phyloP scores from a whole-genome alignment of 2,888 invertebrate species.

The Diarsia mendica region DNA sequence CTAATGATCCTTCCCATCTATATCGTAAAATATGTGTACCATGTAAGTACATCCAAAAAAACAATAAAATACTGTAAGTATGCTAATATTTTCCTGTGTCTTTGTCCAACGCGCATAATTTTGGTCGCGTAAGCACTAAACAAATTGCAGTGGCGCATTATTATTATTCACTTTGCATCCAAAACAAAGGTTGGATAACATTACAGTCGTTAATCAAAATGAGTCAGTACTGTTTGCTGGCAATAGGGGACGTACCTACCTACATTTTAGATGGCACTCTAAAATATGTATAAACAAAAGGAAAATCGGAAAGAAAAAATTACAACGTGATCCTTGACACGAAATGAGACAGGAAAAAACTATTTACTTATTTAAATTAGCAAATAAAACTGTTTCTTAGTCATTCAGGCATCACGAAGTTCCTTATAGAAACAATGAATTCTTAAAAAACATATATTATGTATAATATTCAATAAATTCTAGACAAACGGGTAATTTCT shows the following conservation, averaged over 20 bases:
- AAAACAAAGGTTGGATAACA: constrained; percentile 15
- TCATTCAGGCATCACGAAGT: background rate
- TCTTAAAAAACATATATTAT: too few relatives aligned
- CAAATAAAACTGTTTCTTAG: background rate
- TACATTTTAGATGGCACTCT: background rate
- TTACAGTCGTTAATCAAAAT: constrained; percentile 17
- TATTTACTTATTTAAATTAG: background rate
- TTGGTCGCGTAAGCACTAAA: background rate
- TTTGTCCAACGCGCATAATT: background rate
- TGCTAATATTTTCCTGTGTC: constrained; percentile 17
- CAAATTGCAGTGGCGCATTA: constrained; percentile 2
- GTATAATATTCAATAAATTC: too few relatives aligned
- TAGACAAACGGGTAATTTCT: too few relatives aligned
- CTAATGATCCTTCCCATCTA: too few relatives aligned
- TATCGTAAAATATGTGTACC: background rate
- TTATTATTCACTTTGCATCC: constrained; percentile 28
- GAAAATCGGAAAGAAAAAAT: background rate
- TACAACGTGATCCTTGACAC: constrained; percentile 8
- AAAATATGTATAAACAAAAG: background rate
- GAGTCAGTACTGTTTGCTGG: constrained; percentile 16
- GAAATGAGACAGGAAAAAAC: background rate
- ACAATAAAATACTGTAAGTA: background rate
- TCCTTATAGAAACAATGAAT: too few relatives aligned
- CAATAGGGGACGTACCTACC: constrained; percentile 2
- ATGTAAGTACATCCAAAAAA: background rate